Evolutionary conservation across 2,888 invertebrate genomes (phyloP).

Genomic region (Nebria brevicollis): DNA sequence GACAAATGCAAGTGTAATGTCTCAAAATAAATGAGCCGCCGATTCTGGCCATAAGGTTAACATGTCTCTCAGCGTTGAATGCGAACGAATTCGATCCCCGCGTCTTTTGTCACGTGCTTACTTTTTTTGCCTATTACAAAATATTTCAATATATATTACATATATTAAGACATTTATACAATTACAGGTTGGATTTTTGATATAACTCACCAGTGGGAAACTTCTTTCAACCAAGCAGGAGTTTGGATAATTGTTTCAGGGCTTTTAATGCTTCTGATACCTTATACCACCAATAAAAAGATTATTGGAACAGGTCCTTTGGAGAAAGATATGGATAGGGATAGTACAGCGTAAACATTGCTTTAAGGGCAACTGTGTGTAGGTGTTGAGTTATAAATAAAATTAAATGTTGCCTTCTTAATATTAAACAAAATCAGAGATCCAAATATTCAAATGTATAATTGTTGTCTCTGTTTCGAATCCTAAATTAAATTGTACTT

Average conservation of each 20-base stretch:
- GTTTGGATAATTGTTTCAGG: slow-evolving; percentile 85
- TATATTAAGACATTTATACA: no score
- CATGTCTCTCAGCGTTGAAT: no score
- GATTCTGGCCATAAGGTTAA: no score
- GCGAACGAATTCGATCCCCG: no score
- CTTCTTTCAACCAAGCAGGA: slow-evolving; percentile 83
- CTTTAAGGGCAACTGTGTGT: background rate
- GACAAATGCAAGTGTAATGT: no score
- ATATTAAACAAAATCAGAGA: background rate
- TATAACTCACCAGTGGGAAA: slow-evolving; percentile 76
- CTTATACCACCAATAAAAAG: slow-evolving; percentile 73
- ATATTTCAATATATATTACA: no score
- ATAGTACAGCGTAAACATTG: slow-evolving; percentile 46
- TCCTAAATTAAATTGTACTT: background rate
- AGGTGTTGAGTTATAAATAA: background rate
- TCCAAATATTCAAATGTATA: background rate
- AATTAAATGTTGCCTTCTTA: background rate
- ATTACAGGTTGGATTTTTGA: slow-evolving; percentile 68
- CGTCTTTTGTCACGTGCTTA: no score
- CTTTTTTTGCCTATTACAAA: no score
- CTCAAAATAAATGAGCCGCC: no score
- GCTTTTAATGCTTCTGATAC: slow-evolving; percentile 72
- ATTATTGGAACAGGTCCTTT: slow-evolving; percentile 68
- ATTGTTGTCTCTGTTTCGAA: slow-evolving; percentile 10
- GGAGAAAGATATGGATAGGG: slow-evolving; percentile 63